Evolutionary conservation across 2,888 invertebrate species (phyloP), one percentile per base, ranked within the genome.

Genomic region (Ennomos erosarius): DNA sequence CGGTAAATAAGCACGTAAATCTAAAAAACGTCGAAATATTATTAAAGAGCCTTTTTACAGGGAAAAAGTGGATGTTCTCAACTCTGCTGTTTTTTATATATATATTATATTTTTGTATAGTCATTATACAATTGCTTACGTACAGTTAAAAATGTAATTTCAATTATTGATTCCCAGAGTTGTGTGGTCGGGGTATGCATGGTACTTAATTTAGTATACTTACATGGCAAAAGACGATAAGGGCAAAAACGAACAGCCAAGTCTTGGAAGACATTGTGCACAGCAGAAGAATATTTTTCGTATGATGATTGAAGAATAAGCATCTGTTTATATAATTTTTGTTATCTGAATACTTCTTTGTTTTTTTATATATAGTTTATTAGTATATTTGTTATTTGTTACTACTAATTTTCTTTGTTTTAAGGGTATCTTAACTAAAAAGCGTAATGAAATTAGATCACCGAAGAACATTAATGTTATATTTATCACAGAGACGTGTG

Each of bases 201-300:
- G 6, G 26, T 26, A 26, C 4, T 26, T 26, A 26, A 52, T n/a
- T n/a, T n/a, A n/a, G n/a, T n/a, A n/a, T 62, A 77, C 78, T 76
- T 68, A 79, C 78, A 66, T 73, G 67, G 44, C 74, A 53, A 44
- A 64, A 57, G 39, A 63, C 57, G 42, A 70, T 51, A 11, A 71
- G 43, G 46, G 60, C 55, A 12, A 76, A 65, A 50, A 78, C 47
- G 52, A 74, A 42, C 35, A 80, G 59, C 26, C 68, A 67, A 51
- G 62, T 70, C 46, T 67, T 63, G 11, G 74, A 73, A 69, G 69
- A 69, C 79, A 81, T 80, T 58, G 35, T 73, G 62, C 38, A 45
- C 16, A 36, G 36, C 5, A 52, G 46, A 52, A 68, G 59, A 54
- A 43, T 42, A 44, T 40, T 9, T 11, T 37, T 10, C 1, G 40